Base-by-base conservation (phyloP, 2,113 vertebrate genomes). In the Aphelocoma coerulescens region DNA sequence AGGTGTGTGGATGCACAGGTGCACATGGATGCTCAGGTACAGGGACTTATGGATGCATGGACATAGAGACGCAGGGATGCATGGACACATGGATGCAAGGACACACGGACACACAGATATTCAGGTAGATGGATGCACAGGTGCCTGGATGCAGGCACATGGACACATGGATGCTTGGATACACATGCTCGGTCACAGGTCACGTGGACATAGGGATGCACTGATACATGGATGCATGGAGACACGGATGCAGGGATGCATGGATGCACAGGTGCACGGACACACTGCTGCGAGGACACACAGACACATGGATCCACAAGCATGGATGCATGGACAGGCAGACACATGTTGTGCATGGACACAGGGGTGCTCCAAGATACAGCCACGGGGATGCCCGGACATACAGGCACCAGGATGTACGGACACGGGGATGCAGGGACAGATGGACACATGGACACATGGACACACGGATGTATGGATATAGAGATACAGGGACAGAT, bases 21-120 rank as follows among this genome's bases (percentile, higher is more conserved):
- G 39, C 32, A 17, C 5, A 4, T 5, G 28, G 44, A 10, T 20
- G 54, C 27, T 55, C 41, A 26, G 43, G 20, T 15, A 58, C 6
- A 7, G 1, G 23, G 63, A 35, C 14, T 4, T 0, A 2, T 0
- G 7, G 22, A 13, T 9, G 4, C 6, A 6, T 0, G 10, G 75
- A 55, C 1, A 23, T 4, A 46, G 11, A 32, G 23, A 43, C 6
- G 4, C 14, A 46, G 6, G 20, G 58, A 23, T 20, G 10, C 4
- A 9, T 6, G 26, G 54, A n/a, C 12, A 44, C 22, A n/a, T 3
- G 20, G 55, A 7, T 12, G 7, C 13, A 51, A 2, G 24, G 66
- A 49, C 13, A 19, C 5, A 44, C 0, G 3, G 3, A 33, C 7
- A 22, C 55, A 55, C 0, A 7, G 73, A 20, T 17, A 4, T 16